Base-by-base conservation (phyloP, 2,797 vertebrate species). In the Sphenodon punctatus region DNA sequence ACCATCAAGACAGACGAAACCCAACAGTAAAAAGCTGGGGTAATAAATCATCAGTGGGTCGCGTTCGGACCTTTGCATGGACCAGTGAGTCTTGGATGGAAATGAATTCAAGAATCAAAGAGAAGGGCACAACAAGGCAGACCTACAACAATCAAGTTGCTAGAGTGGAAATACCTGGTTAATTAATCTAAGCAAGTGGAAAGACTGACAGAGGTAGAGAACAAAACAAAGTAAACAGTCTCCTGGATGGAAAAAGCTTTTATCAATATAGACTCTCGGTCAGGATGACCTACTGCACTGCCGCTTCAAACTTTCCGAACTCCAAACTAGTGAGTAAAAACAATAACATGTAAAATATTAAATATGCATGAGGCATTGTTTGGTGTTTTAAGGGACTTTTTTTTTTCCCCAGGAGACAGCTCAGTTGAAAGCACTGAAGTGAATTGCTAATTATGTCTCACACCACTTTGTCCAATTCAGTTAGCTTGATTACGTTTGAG, bases 371-470 rank as follows among this genome's bases (percentile, higher is more conserved):
- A 92, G 65, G 82, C 75, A 67, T 38, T 63, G 81, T 72, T n/a
- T 84, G 80, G 72, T 93, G 82, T 86, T 92, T 92, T 83, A 90
- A 82, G 65, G 14, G 42, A 60, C 51, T 75, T 14, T 45, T 53
- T 78, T 51, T 88, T 90, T 89, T 89, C 85, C 25, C 39, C 85
- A 85, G 84, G 78, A 92, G 83, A 87, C 89, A 92, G 85, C 72
- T 89, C 80, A n/a, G 68, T 66, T 82, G 42, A 69, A 87, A 58
- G 53, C 51, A 75, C 80, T 89, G 75, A 80, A 86, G 43, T 4
- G 76, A 92, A 88, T 90, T 90, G 81, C 85, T 94, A 92, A 92
- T 91, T 93, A 90, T 42, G 79, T 82, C 76, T 91, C 85, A 81
- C 86, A 78, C 67, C 27, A 71, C 72, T 92, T 89, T 72, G 85